Percentiles rank a stretch among this genome's conserved stretches.
Conservation (phyloP, 2,113 vertebrate species). For the Neogale vison region DNA sequence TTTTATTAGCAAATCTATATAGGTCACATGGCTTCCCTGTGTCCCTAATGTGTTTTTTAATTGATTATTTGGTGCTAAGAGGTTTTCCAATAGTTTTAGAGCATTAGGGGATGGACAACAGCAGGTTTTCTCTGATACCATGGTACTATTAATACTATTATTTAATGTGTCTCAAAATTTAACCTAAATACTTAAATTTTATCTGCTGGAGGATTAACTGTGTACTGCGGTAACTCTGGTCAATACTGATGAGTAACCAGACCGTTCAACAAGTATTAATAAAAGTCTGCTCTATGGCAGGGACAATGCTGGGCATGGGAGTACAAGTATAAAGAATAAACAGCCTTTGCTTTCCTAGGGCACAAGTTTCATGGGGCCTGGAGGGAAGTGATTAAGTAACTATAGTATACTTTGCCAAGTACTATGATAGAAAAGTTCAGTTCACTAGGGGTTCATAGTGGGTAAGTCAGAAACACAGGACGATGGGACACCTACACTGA, state of each 20-base stretch:
- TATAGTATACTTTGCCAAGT: not conserved
- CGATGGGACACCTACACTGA: not conserved
- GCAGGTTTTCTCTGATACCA: not conserved
- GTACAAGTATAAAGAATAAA: not conserved
- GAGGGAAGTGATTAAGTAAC: not conserved
- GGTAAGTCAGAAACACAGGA: not conserved
- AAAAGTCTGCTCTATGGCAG: not conserved
- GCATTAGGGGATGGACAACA: not conserved
- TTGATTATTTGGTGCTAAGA: not conserved
- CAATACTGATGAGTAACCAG: not conserved
- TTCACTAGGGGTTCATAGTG: not conserved
- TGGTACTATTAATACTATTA: not conserved
- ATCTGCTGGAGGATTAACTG: not conserved
- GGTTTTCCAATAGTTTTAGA: not conserved
- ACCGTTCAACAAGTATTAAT: not conserved
- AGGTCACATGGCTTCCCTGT: not conserved
- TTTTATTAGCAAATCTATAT: conserved; percentile 12
- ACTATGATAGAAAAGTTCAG: not conserved
- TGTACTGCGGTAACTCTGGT: not conserved
- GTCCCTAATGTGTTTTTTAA: not conserved
- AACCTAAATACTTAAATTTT: not conserved
- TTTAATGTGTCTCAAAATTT: not conserved
- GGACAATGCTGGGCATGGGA: not conserved
- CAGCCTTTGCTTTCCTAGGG: not conserved
- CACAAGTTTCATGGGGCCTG: not conserved